Base-by-base conservation (phyloP, 2,888 invertebrate species). In the Sinodicranocentrus sp. region DNA sequence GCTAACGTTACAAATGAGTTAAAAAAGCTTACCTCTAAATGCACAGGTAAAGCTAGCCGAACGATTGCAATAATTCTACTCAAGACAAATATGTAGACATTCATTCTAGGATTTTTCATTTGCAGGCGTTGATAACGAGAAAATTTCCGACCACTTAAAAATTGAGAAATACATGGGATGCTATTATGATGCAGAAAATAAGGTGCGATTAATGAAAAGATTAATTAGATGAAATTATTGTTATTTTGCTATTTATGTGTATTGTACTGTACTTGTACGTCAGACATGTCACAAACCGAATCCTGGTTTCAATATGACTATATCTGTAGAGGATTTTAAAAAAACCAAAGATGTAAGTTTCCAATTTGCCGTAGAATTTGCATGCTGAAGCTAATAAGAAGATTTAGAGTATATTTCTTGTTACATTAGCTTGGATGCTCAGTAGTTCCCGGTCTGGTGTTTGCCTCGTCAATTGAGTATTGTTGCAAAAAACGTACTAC, bases 151-250 rank as follows among this genome's bases (percentile, higher is more conserved):
- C 33, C 54, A 78, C 33, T 0, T 61, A 2, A 67, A 78, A 59
- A 72, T 84, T 13, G 28, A 78, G 23, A 84, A 84, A 67, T 73
- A 43, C 39, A 73, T 75, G 65, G 63, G 73, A 17, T 84, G 84
- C 39, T 68, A 59, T 10, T 73, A 73, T 21, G 59, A 78, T 2
- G 63, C 72, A 5, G 84, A 84, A 44, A 57, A 79, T 13, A 25
- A 79, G 54, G 79, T 79, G 8, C n/a, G n/a, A n/a, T 48, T 48
- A 10, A 48, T n/a, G 48, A n/a, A n/a, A 8, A 10, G 10, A n/a
- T n/a, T 15, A 8, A 48, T 15, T n/a, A 52, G 19, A n/a, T 17
- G 19, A 1, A 3, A 23, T 57, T 57, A 23, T 25, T 1, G 23
- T 1, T 57, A 23, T 23, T 23, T 6, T 57, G 57, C 1, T 13